These are phyloP conservation scores for Anableps anableps DNA, from an alignment of 2,797 vertebrate genomes.

Conservation along the genomic window DNA sequence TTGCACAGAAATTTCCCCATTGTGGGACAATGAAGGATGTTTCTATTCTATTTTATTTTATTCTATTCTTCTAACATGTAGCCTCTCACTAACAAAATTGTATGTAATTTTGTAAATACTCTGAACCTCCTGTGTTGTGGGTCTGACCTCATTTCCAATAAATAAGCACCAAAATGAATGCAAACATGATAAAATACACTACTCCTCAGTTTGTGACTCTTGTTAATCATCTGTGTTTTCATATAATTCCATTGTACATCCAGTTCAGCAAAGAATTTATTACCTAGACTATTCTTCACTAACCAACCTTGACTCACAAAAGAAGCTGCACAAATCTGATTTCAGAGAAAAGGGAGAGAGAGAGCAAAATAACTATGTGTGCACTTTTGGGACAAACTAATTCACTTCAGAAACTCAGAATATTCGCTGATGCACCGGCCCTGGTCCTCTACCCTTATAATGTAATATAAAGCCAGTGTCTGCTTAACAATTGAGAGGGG, in stretches of 20 bases:
- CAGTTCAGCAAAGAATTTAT: conserved; percentile 60
- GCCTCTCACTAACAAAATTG: conserved; percentile 17
- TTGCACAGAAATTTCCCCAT: too few species aligned
- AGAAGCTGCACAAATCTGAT: conserved; percentile 75
- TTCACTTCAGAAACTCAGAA: conserved; percentile 77
- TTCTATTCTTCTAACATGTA: too few species aligned
- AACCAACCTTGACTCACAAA: conserved; percentile 73
- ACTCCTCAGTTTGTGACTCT: conserved; percentile 47
- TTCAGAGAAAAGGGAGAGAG: conserved; percentile 65
- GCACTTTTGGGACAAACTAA: conserved; percentile 77
- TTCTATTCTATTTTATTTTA: too few species aligned
- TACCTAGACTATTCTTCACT: conserved; percentile 60
- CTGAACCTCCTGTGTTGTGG: conserved; percentile 25
- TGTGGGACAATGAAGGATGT: too few species aligned
- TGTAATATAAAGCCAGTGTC: conserved; percentile 75
- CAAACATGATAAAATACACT: conserved; percentile 48
- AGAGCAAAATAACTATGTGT: conserved; percentile 72
- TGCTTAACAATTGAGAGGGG: conserved; percentile 77
- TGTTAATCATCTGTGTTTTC: conserved; percentile 64
- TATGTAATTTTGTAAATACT: conserved; percentile 21
- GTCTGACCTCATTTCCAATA: conserved; percentile 62
- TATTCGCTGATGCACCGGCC: conserved; percentile 78
- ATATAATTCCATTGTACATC: conserved; percentile 50
- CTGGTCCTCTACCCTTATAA: conserved; percentile 68
- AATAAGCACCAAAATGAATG: conserved; percentile 45